Base-by-base conservation (phyloP, 2,797 vertebrate genomes). In the Tadarida brasiliensis region DNA sequence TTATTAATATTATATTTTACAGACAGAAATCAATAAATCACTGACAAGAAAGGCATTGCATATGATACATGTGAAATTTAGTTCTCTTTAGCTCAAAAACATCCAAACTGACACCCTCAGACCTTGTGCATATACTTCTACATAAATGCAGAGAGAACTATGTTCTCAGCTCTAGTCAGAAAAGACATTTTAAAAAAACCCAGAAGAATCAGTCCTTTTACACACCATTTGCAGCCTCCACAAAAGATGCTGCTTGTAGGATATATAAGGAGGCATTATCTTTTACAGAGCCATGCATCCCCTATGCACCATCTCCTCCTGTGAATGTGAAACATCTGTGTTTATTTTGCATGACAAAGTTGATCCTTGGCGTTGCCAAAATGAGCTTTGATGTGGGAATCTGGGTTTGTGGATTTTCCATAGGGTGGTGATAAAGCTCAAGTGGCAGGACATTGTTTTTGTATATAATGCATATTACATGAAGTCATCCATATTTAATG, bases 401-500 rank as follows among this genome's bases (percentile, higher is more conserved):
- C 93, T 96, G 96, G 96, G 97, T 86, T 97, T 97, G 97, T 96
- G 26, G 97, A 80, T 96, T 96, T 97, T 98, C 94, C 0, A 9
- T 93, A 78, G 97, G 97, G 97, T 87, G 91, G 97, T 95, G 98
- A 97, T 9, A 86, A 92, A 91, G 92, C 97, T 94, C 96, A 22
- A 0, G 82, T 3, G 97, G 96, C 97, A 98, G 97, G 98, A 97
- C 94, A 0, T 84, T 85, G 97, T 26, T 14, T 98, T 96, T 97
- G 84, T 90, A 90, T 97, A 89, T 96, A 95, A 98, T 99, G 83
- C 98, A 98, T 98, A 98, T 98, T 98, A 84, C 98, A 98, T 98
- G 98, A 98, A 91, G 97, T 96, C 98, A 98, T 99, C 86, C 97
- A 98, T 98, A 97, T 98, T 99, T 98, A 98, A 98, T 98, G 98